Evolutionary conservation across 92 coral and sea anemone genomes (phyloP), one percentile per base, ranked within the genome.

Genomic region (Actinernus sp.): DNA sequence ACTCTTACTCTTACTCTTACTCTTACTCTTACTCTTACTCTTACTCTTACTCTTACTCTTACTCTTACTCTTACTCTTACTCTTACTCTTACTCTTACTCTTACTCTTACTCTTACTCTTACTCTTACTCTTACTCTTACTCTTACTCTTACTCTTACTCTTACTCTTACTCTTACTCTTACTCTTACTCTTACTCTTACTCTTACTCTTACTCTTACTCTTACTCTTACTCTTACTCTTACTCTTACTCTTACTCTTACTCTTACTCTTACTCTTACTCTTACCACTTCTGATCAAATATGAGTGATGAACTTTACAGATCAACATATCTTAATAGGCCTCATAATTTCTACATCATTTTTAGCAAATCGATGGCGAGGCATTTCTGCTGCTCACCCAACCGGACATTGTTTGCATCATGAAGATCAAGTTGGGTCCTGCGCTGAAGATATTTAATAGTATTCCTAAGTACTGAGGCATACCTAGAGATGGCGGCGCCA

Each of bases 351-450:
- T n/a, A n/a, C n/a, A n/a, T n/a, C n/a, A n/a, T n/a, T n/a, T n/a
- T n/a, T n/a, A 26, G 27, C 49, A 58, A 22, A 36, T 32, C 26
- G 33, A 25, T 31, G 63, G 40, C 9, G 21, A 33, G 26, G 9
- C 25, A 27, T 37, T 59, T 9, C 50, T 94, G 1, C 32, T 94
- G 13, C 97, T 94, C 21, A 82, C 91, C 40, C 98, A 94, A 50
- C 87, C 89, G 8, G 98, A 94, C 66, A 82, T 94, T 16, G 98
- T 94, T 16, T 91, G 71, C 71, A 94, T 94, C 39, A 45, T 94
- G 50, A 94, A 91, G 72, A 80, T 94, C 54, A 94, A 94, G 52
- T 79, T 94, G 5, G 98, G 98, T 0, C 98, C 98, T 43, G 98
- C 98, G 8, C 79, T 94, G 19, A 94, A 94, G 86, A 94, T 94